Evolutionary conservation across 2,797 vertebrate genomes (phyloP), one percentile per base, ranked within the genome.

Genomic region (Pangasius mekongensis): DNA sequence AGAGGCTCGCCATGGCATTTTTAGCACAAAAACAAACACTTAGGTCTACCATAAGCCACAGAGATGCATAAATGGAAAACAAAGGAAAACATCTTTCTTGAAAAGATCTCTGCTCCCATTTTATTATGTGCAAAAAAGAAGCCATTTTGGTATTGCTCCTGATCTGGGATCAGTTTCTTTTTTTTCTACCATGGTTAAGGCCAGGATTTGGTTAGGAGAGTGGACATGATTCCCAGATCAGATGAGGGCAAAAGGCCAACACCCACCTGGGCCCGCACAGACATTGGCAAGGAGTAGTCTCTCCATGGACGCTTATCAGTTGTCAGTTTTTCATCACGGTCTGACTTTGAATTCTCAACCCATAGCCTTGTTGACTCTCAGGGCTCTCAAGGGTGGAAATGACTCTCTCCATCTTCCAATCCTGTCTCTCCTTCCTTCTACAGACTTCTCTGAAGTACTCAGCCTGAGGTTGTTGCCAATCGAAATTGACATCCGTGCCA

Each of bases 291-390:
- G 60, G 39, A 67, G n/a, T 13, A 67, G 36, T 14, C 56, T 83
- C 58, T 52, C 11, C 4, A 20, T 76, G 58, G 67, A 76, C 14
- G 27, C 58, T 86, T 78, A 47, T 89, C 69, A 86, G 47, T 76
- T 76, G 67, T 74, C 88, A 83, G 20, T 67, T 86, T 77, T 89
- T 74, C 7, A 69, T 66, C 43, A 30, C 13, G 6, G 33, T 67
- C 36, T 47, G 60, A 83, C 88, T 86, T 85, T 85, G 22, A 86
- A 83, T 83, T 81, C 78, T 64, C 18, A 77, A 66, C 85, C 58
- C 10, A 11, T 67, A 54, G 69, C 80, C n/a, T 33, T n/a, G 1
- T 39, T 69, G 85, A 58, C 64, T 81, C 49, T 71, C 47, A 80
- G 30, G 47, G 24, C 9, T 69, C 54, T 82, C n/a, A 8, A n/a